Base-by-base conservation (phyloP, 2,888 invertebrate species). In the Acleris laterana region DNA sequence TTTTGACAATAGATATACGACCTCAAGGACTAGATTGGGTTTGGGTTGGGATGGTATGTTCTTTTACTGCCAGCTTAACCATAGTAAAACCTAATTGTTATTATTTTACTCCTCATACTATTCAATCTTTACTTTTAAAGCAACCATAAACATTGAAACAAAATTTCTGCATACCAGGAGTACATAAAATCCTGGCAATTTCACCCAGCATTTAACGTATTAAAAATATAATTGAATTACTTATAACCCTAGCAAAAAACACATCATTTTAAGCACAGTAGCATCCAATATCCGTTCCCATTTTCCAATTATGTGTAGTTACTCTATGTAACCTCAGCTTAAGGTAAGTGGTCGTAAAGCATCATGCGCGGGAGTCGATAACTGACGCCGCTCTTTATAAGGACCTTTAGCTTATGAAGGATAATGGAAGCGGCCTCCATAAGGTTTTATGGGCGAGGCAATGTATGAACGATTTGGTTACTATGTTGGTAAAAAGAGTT, bases 341-440 rank as follows among this genome's bases (percentile, higher is more conserved):
- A 80, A 79, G 72, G 76, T 83, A 87, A 88, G 83, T 82, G 88
- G 78, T 77, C 79, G 79, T 89, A 88, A 89, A 87, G 72, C 78
- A 83, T 79, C 70, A 68, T 74, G 76, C 75, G 76, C 83, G 73
- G 81, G 79, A 81, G 82, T 81, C 77, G 82, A 80, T 81, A 84
- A 81, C 82, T 82, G 79, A 79, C 78, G 74, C 79, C 77, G 74
- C 71, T 73, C 80, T 82, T 77, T 85, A 83, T 83, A 85, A 84
- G 85, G 82, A 80, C 75, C 74, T 77, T 74, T 75, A 74, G 77
- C 83, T 85, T 83, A 85, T 87, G 87, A 87, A 83, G 85, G 79
- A 87, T 90, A 89, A 90, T 89, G 88, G 85, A 81, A 82, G 78
- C 74, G 73, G 73, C 72, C 69, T 77, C 81, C 76, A 85, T 88